Evolutionary conservation across 2,888 invertebrate species (phyloP), one percentile per base, ranked within the genome.

Genomic region (Dichetophora obliterata): DNA sequence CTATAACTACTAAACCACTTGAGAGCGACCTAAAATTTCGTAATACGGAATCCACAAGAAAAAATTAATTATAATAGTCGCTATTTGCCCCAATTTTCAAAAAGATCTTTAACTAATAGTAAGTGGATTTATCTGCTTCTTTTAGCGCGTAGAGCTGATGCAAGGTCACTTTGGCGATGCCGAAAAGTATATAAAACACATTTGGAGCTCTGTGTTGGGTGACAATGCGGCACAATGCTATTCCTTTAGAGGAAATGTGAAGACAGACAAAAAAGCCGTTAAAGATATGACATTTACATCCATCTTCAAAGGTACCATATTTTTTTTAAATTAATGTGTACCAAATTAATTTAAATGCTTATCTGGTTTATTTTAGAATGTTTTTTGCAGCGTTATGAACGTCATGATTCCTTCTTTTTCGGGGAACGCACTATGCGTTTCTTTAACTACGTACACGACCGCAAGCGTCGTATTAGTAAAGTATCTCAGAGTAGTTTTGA

Each of bases 391-490:
- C 77, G 77, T 43, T 77, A 69, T 43, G 52, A 77, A 48, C 72
- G 59, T n/a, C 68, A 73, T 27, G 77, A 79, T 61, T 70, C 43
- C 2, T 48, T 22, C 8, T 70, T 75, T 31, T 77, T 75, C 31
- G 59, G 73, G 68, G 75, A 71, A 50, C 75, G 75, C 16, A 79
- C 77, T 19, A 77, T 79, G 77, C 75, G 77, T 6, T 77, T 75
- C 16, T 77, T 79, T 59, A 75, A 79, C 37, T 79, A 79, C 52
- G 75, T 69, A 0, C 77, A 79, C 54, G 76, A 79, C 70, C 79
- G 77, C 1, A 37, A 50, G 22, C 50, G 77, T 14, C 73, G 63
- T 22, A 31, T 61, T 16, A 63, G 19, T 4, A 73, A 52, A 19
- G 61, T 19, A 19, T n/a, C 22, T 11, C 48, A 50, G n/a, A 63